Evolutionary conservation across 2,888 invertebrate genomes (phyloP), one percentile per base, ranked within the genome.

Genomic region (Ophioninae sp.): DNA sequence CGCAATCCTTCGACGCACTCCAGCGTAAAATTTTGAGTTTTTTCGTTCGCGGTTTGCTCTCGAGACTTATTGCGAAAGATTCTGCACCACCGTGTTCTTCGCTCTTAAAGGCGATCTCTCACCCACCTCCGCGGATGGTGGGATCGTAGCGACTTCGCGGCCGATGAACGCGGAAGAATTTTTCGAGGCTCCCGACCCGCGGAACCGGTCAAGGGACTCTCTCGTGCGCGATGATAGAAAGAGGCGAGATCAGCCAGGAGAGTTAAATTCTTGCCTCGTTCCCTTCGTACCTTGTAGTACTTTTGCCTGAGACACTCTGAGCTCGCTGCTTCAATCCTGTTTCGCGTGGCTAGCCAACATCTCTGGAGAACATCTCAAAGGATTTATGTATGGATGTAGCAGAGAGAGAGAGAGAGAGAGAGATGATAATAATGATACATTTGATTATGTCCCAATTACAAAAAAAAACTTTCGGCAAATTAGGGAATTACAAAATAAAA

Each of bases 131-230:
- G 68, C 69, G 51, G 59, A 51, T 17, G 17, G 51, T 17, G 51
- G 68, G 67, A 20, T 58, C 13, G n/a, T 13, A n/a, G 20, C n/a
- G 68, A 10, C 71, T 79, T 82, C 61, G 87, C 90, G 89, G 89
- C 89, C 90, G 88, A 89, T 89, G 90, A 90, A 90, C 90, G 89
- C 88, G 89, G 88, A 90, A 90, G 90, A 88, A 90, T 89, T 90
- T 90, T 88, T 84, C 84, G 82, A 82, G 84, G 79, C 82, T 84
- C 84, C 84, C 84, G 84, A 84, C 79, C 84, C 79, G 84, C 84
- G 84, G 79, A 84, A 84, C 79, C 84, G 84, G 82, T 84, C 84
- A 82, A 84, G 82, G 84, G 83, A 85, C 85, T 83, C 73, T 83
- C 73, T 58, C 79, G 61, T 65, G 51, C 51, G 51, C 51, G 73